Evolutionary conservation across 2,113 vertebrate species (phyloP), one percentile per base, ranked within the genome.

Genomic region (Xyrauchen texanus): DNA sequence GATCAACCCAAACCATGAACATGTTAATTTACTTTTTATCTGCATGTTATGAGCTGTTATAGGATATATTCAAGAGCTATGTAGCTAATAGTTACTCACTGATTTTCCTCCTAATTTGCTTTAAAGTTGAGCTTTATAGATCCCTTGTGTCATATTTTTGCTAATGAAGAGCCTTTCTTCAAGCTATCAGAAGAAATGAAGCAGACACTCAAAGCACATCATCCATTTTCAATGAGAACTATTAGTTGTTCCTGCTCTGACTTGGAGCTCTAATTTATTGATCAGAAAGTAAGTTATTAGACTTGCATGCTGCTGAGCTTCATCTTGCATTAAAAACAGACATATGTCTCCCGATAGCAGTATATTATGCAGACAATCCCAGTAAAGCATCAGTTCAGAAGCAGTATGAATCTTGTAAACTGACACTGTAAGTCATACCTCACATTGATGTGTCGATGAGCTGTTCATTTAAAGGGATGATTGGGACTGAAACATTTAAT

Each of bases 201-300:
- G 10, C 10, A 58, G 0, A 58, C 55, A 13, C 53, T 55, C 5
- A 12, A 55, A 55, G 13, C 12, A 5, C 10, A 58, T 58, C n/a
- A 6, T 3, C 5, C 55, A 15, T 58, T 58, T 58, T 58, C 55
- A n/a, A n/a, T n/a, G 4, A n/a, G 12, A 10, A 6, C 13, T 55
- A 13, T 57, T 6, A 49, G 6, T 57, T 57, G 55, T 7, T 7
- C 11, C 15, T 58, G 5, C 9, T 3, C 55, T 58, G 1, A 15
- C 5, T 13, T 58, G 69, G 49, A 55, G 68, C 44, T 57, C 7
- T 16, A 49, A 71, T 9, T 46, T 79, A 53, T 55, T 45, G 77
- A 13, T 71, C 77, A 53, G 11, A 21, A 16, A 6, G 13, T 12
- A 16, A 64, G 44, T 72, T 46, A 64, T 64, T 67, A n/a, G 15